Percentiles rank a stretch among this genome's conserved stretches.
These are phyloP conservation scores for Hylaeus anthracinus DNA, from an alignment of 1,140 invertebrate species.

Conservation along the genomic window DNA sequence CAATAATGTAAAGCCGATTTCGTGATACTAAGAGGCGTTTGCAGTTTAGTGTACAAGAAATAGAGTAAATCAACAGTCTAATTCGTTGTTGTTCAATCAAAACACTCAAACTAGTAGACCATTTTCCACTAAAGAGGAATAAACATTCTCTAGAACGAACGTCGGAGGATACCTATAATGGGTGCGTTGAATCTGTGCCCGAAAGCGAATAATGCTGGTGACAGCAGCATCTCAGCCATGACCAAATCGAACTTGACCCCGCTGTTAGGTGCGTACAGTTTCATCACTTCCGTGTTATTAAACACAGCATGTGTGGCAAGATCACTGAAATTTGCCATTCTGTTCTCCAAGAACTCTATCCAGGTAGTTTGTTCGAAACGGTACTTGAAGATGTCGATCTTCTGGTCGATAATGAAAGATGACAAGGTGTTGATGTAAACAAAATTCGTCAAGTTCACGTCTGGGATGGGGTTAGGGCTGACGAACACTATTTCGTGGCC, in stretches of 20 bases:
- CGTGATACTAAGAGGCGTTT: too few relatives aligned
- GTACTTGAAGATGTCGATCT: too few relatives aligned
- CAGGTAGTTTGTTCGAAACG: too few relatives aligned
- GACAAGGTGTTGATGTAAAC: neutral
- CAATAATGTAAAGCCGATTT: too few relatives aligned
- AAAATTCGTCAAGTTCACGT: conserved; percentile 40
- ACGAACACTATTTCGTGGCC: conserved; percentile 79
- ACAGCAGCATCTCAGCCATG: conserved; percentile 41
- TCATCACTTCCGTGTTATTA: conserved; percentile 42
- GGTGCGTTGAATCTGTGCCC: conserved; percentile 59
- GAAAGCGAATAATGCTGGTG: conserved; percentile 39
- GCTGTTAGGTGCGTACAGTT: conserved; percentile 59
- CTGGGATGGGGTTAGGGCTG: conserved; percentile 56
- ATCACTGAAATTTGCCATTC: too few relatives aligned
- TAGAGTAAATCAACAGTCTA: too few relatives aligned
- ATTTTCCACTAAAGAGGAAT: conserved; percentile 15
- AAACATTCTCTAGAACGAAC: neutral
- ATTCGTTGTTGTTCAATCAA: too few relatives aligned
- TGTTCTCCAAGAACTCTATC: neutral
- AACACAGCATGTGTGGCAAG: conserved; percentile 17
- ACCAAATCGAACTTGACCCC: conserved; percentile 63
- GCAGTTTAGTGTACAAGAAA: too few relatives aligned
- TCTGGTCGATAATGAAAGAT: too few relatives aligned
- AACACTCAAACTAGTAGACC: conserved; percentile 21
- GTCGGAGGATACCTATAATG: conserved; percentile 50